Percentiles rank a stretch among this genome's conserved stretches.
These are phyloP conservation scores for Neria commutata DNA, from an alignment of 2,888 invertebrate genomes.

Conservation along the genomic window DNA sequence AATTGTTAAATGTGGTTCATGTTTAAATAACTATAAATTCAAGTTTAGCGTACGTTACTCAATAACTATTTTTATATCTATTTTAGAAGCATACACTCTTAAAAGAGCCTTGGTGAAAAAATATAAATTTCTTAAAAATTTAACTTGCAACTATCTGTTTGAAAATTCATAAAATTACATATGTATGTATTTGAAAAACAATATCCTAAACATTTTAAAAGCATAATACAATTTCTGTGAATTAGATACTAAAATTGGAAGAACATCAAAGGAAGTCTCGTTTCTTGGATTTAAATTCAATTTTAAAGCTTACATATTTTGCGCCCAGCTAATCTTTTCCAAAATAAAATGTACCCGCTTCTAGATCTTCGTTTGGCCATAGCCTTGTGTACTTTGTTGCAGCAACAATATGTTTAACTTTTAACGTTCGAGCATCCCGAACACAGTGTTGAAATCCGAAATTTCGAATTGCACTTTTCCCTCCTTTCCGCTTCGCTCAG, in stretches of 20 bases:
- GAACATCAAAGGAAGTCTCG: constrained; percentile 28
- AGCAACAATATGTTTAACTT: constrained; percentile 18
- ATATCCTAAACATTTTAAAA: background rate
- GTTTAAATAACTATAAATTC: too few species aligned
- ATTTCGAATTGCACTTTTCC: constrained; percentile 15
- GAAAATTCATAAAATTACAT: background rate
- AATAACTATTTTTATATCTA: too few species aligned
- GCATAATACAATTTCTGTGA: background rate
- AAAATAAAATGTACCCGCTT: background rate
- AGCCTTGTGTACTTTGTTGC: background rate
- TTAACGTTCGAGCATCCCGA: constrained; percentile 50
- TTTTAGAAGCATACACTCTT: too few species aligned
- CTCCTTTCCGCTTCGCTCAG: too few species aligned
- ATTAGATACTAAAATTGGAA: constrained; percentile 32
- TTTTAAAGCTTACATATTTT: constrained; percentile 7
- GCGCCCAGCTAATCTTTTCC: background rate
- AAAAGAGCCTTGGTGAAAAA: too few species aligned
- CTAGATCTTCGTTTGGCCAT: background rate
- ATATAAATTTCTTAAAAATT: too few species aligned
- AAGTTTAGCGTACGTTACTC: too few species aligned
- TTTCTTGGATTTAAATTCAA: constrained; percentile 7
- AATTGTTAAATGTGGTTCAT: too few species aligned
- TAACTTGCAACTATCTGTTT: too few species aligned
- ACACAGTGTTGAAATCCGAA: constrained; percentile 27
- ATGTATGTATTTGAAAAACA: background rate